These are phyloP conservation scores for Steinernema scapterisci DNA, from an alignment of 2,888 invertebrate species.

Conservation along the genomic window DNA sequence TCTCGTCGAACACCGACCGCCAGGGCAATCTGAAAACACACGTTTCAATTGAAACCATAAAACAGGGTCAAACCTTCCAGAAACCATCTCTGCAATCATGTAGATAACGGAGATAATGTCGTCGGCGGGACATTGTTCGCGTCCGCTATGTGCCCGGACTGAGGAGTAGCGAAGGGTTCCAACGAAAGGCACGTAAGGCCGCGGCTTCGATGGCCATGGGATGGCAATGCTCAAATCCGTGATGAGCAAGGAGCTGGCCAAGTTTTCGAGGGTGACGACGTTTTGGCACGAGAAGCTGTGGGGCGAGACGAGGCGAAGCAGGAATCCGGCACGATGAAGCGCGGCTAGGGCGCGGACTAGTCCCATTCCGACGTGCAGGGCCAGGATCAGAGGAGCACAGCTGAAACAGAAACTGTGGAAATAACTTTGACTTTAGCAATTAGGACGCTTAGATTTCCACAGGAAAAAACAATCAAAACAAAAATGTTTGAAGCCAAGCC, in stretches of 20 bases:
- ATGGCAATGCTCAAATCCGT: slow-evolving; percentile 40
- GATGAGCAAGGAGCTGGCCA: slow-evolving; percentile 36
- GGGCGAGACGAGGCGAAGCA: slow-evolving; percentile 43
- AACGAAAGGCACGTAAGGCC: slow-evolving; percentile 38
- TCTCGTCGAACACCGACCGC: slow-evolving; percentile 33
- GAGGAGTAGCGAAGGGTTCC: slow-evolving; percentile 44
- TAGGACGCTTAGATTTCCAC: no score
- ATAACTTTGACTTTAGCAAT: no score
- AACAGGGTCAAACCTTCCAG: slow-evolving; percentile 37
- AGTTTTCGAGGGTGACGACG: slow-evolving; percentile 35
- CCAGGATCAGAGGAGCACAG: slow-evolving; percentile 31
- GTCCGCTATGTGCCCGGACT: slow-evolving; percentile 36
- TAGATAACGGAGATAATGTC: slow-evolving; percentile 45
- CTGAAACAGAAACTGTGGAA: no score
- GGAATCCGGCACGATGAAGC: slow-evolving; percentile 40
- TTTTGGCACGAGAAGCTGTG: slow-evolving; percentile 39
- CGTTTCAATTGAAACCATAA: neutral
- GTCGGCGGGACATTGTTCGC: slow-evolving; percentile 44
- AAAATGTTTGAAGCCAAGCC: no score
- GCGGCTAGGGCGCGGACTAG: slow-evolving; percentile 36
- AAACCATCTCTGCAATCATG: slow-evolving; percentile 44
- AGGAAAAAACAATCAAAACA: no score
- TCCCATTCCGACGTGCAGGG: slow-evolving; percentile 40
- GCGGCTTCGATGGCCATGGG: slow-evolving; percentile 38
- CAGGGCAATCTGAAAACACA: slow-evolving; percentile 31